A percentile compares a stretch with the other conserved stretches of the same genome.
Conservation (phyloP, 2,888 invertebrate genomes). For the Drepana falcataria region DNA sequence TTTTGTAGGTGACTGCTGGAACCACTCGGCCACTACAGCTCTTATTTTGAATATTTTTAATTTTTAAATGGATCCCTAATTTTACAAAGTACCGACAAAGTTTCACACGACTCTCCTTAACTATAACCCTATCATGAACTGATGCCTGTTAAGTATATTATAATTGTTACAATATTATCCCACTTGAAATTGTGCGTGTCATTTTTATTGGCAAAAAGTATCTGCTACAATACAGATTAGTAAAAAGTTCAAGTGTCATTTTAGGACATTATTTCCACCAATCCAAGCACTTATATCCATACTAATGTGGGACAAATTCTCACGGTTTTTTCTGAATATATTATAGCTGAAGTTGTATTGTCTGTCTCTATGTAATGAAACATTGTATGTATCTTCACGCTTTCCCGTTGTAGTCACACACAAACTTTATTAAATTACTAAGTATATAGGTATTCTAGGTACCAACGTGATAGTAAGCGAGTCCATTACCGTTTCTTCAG, state of each 20-base stretch:
- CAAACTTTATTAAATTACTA: too few species aligned
- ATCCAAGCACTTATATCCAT: not conserved
- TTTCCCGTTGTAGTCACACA: too few species aligned
- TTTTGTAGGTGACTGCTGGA: too few species aligned
- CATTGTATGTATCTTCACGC: too few species aligned
- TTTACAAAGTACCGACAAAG: slow-evolving; percentile 3
- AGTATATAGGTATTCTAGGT: too few species aligned
- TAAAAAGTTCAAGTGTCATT: slow-evolving; percentile 34
- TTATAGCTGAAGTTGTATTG: too few species aligned
- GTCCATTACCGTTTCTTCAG: too few species aligned
- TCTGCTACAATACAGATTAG: slow-evolving; percentile 12
- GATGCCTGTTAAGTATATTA: slow-evolving; percentile 41
- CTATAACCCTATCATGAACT: slow-evolving; percentile 30
- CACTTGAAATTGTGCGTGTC: slow-evolving; percentile 60
- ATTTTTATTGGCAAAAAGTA: slow-evolving; percentile 34
- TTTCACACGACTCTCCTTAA: slow-evolving; percentile 23
- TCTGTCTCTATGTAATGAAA: too few species aligned
- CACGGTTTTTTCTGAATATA: slow-evolving; percentile 2
- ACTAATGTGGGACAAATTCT: slow-evolving; percentile 5
- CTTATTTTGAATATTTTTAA: too few species aligned
- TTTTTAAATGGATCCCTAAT: too few species aligned
- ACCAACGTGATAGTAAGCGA: too few species aligned
- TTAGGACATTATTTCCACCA: slow-evolving; percentile 31
- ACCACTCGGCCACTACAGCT: not conserved
- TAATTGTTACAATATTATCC: slow-evolving; percentile 50